Percentiles rank a stretch among this genome's conserved stretches.
Conservation (phyloP, 2,888 invertebrate species). For the Morpho achilles region DNA sequence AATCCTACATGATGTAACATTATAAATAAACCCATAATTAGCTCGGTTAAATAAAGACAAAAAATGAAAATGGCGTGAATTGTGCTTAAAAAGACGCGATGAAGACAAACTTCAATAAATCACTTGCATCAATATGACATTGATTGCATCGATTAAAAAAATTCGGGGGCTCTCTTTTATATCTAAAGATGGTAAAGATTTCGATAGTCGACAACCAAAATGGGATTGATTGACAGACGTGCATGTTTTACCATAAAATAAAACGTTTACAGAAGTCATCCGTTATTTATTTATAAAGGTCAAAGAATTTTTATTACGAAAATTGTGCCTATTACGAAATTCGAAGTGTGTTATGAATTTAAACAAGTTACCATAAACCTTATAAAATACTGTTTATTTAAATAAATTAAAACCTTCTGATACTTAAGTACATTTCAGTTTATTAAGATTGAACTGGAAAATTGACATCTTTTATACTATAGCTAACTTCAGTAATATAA, state of each 20-base stretch:
- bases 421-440: no score
- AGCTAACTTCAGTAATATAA: no score
- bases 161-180: constrained; percentile 32
- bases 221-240: constrained; percentile 63
- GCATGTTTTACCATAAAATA: constrained; percentile 49
- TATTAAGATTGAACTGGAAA: no score
- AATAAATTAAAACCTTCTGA: no score
- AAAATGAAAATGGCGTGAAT: constrained; percentile 11
- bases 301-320: constrained; percentile 16
- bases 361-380: background rate
- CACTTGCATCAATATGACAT: constrained; percentile 28
- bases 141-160: constrained; percentile 29
- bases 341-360: background rate
- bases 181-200: constrained; percentile 53
- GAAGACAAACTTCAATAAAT: constrained; percentile 26
- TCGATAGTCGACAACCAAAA: constrained; percentile 57
- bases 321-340: background rate
- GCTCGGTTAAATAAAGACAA: constrained; percentile 5
- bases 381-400: no score
- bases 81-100: constrained; percentile 11
- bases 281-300: constrained; percentile 30
- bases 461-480: no score
- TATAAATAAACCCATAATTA: constrained; percentile 10
- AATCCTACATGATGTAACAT: constrained; percentile 11
- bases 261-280: constrained; percentile 40